These are phyloP conservation scores for Tonatia bakeri DNA, from an alignment of 2,113 vertebrate species.

Conservation along the genomic window DNA sequence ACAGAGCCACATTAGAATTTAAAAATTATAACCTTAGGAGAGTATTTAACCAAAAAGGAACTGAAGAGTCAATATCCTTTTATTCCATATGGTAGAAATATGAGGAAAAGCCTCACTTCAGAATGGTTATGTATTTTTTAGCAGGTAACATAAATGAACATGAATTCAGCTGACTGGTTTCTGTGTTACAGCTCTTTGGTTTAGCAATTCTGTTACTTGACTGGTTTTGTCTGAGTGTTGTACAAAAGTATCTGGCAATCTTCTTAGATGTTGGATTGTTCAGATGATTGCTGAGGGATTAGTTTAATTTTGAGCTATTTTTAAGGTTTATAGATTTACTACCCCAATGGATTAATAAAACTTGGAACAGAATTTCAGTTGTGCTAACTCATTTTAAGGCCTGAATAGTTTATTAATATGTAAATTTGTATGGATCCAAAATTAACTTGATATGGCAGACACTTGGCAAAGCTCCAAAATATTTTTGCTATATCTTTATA, in stretches of 20 bases:
- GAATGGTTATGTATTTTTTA: not conserved
- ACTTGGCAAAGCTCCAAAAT: not conserved
- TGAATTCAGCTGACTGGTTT: not conserved
- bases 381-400: not conserved
- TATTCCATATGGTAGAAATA: not conserved
- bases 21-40: not conserved
- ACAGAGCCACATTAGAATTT: not conserved
- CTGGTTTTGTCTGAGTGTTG: not conserved
- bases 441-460: not conserved
- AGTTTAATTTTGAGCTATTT: not conserved
- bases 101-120: not conserved
- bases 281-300: not conserved
- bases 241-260: not conserved
- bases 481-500: not conserved
- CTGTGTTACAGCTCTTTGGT: not conserved
- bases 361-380: not conserved
- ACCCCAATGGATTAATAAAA: not conserved
- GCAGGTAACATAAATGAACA: not conserved
- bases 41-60: constrained; percentile 3
- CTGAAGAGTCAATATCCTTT: not conserved
- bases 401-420: not conserved
- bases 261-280: not conserved
- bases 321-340: not conserved
- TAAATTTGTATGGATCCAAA: not conserved
- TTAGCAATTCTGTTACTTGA: not conserved